These are phyloP conservation scores for Leptopilina syphax DNA, from an alignment of 2,888 invertebrate genomes.

Conservation along the genomic window DNA sequence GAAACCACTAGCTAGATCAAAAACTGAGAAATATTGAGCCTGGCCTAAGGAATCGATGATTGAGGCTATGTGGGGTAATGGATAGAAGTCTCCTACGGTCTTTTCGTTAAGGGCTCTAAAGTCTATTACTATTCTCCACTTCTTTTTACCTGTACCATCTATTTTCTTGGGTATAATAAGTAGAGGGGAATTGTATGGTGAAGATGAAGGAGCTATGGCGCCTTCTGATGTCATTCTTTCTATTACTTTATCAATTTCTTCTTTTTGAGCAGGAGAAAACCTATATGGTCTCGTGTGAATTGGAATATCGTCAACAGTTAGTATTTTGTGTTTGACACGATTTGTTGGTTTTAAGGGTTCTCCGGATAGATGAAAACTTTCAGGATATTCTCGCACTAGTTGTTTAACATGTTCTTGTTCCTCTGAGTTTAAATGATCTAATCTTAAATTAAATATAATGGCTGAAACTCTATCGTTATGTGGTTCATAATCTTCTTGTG, in stretches of 20 bases:
- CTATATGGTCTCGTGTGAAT: too few species aligned
- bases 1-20: neutral
- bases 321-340: too few species aligned
- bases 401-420: neutral
- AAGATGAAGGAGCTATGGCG: too few species aligned
- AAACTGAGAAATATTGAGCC: constrained; percentile 51
- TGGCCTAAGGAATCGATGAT: neutral
- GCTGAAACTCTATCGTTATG: neutral
- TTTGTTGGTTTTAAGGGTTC: too few species aligned
- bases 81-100: neutral
- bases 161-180: neutral
- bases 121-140: neutral
- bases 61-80: neutral
- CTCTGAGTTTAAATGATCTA: neutral
- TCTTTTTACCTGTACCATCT: neutral
- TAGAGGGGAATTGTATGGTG: neutral
- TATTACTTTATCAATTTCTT: too few species aligned
- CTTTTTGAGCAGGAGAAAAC: too few species aligned
- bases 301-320: too few species aligned
- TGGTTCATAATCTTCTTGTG: neutral
- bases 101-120: neutral
- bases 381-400: too few species aligned
- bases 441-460: neutral
- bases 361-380: too few species aligned
- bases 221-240: too few species aligned